These are phyloP conservation scores for Sebastes schlegelii DNA, from an alignment of 2,113 vertebrate genomes.

Conservation along the genomic window DNA sequence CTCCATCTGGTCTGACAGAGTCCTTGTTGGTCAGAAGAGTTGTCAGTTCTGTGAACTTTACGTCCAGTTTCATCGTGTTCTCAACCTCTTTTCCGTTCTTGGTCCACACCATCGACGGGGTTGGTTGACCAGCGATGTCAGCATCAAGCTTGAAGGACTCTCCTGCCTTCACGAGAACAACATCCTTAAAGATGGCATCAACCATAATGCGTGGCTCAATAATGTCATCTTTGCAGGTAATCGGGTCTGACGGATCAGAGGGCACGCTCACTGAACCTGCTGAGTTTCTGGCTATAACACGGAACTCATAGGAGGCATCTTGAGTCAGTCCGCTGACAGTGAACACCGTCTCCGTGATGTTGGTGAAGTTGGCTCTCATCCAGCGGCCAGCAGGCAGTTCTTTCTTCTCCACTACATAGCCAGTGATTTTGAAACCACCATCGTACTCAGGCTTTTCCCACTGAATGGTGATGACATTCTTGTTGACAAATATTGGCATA, in stretches of 20 bases:
- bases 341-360: conserved; percentile 95
- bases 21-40: conserved; percentile 93
- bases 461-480: conserved; percentile 92
- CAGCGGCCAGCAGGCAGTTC: conserved; percentile 95
- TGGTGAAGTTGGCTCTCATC: conserved; percentile 97
- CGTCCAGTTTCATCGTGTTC: conserved; percentile 91
- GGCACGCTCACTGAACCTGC: conserved; percentile 93
- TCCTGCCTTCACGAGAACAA: conserved; percentile 92
- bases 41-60: conserved; percentile 92
- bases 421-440: conserved; percentile 98
- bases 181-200: conserved; percentile 94
- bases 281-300: conserved; percentile 94
- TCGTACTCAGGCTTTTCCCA: conserved; percentile 98
- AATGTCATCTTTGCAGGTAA: conserved; percentile 95
- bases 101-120: conserved; percentile 94
- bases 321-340: conserved; percentile 96
- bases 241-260: conserved; percentile 93
- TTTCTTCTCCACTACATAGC: conserved; percentile 95
- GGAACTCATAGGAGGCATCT: conserved; percentile 96
- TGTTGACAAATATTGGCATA: conserved; percentile 89
- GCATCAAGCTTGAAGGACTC: conserved; percentile 96
- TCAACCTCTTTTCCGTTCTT: conserved; percentile 96
- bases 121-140: conserved; percentile 94
- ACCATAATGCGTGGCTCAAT: conserved; percentile 96
- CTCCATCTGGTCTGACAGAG: conserved; percentile 92